A percentile compares a stretch with the other conserved stretches of the same genome.
Evolutionary conservation across 2,113 vertebrate species (phyloP).

Genomic region (Jacana jacana): DNA sequence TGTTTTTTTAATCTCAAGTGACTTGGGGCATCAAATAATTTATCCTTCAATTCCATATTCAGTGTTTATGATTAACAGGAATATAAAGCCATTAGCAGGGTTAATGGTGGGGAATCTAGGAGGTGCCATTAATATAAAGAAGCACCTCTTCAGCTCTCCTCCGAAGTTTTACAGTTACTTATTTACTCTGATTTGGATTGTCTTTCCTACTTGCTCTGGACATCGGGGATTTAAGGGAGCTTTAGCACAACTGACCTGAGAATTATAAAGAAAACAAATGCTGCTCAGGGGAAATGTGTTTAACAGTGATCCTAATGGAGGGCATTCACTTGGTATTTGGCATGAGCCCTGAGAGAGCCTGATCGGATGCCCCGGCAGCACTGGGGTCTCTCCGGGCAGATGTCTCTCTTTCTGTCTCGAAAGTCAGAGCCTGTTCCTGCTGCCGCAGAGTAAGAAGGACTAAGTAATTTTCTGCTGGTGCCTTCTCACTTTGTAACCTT

Average conservation of each 20-base stretch:
- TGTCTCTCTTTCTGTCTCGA: neutral
- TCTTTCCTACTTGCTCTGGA: neutral
- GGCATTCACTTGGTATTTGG: neutral
- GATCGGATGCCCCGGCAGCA: accelerated
- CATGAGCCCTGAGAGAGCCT: neutral
- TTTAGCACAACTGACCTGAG: neutral
- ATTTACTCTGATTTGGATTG: neutral
- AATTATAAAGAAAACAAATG: neutral
- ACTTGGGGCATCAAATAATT: neutral
- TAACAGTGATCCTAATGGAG: neutral
- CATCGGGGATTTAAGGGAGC: neutral
- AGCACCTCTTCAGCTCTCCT: neutral
- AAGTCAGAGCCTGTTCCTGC: neutral
- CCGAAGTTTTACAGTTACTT: neutral
- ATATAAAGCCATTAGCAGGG: neutral
- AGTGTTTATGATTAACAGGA: neutral
- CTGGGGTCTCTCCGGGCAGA: neutral
- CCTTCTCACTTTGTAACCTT: neutral
- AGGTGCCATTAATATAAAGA: neutral
- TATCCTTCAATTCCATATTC: neutral
- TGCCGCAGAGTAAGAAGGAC: neutral
- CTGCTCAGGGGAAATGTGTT: neutral
- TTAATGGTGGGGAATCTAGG: neutral
- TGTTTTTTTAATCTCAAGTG: neutral
- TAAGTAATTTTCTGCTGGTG: neutral